Evolutionary conservation across 2,888 invertebrate species (phyloP).

Genomic region (Pterostichus madidus): DNA sequence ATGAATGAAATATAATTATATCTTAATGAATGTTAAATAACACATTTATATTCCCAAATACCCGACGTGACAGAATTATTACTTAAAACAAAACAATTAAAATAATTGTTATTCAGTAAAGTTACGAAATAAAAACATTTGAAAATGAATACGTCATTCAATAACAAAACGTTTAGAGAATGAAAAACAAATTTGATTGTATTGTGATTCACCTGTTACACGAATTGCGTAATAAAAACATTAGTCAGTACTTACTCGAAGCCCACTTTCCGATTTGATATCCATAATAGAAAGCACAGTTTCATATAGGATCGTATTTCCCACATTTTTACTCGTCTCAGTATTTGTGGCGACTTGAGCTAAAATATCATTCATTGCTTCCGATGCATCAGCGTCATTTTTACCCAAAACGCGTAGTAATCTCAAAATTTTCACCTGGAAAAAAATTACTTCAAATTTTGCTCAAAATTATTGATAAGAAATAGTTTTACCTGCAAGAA

Average conservation of each 20-base stretch:
- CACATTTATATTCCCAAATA: no score
- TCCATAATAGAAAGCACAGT: conserved; percentile 99
- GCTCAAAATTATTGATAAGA: neutral
- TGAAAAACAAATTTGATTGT: conserved; percentile 70
- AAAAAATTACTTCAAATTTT: conserved; percentile 68
- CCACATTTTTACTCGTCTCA: conserved; percentile 99
- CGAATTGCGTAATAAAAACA: neutral
- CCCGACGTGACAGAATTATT: no score
- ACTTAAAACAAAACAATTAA: no score
- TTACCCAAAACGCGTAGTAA: conserved; percentile 96
- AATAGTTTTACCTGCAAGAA: conserved; percentile 91
- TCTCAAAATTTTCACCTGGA: conserved; percentile 95
- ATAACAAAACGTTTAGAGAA: no score
- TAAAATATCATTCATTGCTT: conserved; percentile 99
- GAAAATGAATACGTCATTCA: no score
- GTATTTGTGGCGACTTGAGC: conserved; percentile 99
- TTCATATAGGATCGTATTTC: conserved; percentile 99
- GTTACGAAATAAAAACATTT: no score
- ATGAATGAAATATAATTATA: no score
- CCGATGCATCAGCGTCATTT: conserved; percentile 97
- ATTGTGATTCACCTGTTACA: conserved; percentile 70
- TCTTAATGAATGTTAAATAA: no score
- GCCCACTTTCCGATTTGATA: conserved; percentile 96
- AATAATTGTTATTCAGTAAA: no score
- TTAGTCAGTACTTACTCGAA: conserved; percentile 82